Conservation (phyloP, 2,113 vertebrate species). For the Syngnathus scovelli region DNA sequence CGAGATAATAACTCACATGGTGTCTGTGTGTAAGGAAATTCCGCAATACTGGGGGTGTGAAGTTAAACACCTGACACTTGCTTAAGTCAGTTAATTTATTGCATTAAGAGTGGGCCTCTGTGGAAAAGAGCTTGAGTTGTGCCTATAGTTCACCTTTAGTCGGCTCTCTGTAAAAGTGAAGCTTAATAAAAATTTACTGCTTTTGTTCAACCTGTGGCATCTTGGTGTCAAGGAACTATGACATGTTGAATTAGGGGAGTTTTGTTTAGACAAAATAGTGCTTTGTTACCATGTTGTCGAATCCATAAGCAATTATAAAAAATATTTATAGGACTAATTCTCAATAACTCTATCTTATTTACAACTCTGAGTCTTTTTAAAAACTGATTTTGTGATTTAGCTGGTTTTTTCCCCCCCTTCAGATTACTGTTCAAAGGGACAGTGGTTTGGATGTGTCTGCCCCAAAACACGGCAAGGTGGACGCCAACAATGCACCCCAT, state of each 20-base stretch:
- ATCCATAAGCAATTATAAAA: too few species aligned
- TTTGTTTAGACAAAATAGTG: too few species aligned
- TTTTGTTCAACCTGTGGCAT: too few species aligned
- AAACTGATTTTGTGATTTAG: neutral
- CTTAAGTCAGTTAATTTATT: neutral
- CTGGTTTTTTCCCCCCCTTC: constrained; percentile 5
- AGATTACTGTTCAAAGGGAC: constrained; percentile 91
- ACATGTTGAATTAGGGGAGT: too few species aligned
- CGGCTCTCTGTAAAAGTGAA: too few species aligned
- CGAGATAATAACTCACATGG: constrained; percentile 7
- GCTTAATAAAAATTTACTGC: too few species aligned
- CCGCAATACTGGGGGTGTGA: neutral
- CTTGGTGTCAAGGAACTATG: too few species aligned
- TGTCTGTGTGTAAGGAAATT: neutral
- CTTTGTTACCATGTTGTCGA: too few species aligned
- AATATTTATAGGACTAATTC: too few species aligned
- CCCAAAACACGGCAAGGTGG: constrained; percentile 90
- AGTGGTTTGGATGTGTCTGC: constrained; percentile 85
- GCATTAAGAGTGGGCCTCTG: neutral
- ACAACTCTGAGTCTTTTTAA: neutral
- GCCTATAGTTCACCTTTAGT: too few species aligned
- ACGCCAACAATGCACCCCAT: constrained; percentile 81
- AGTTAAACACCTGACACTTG: neutral
- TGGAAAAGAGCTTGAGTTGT: too few species aligned
- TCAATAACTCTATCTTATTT: neutral